Percentiles rank a stretch among this genome's conserved stretches.
Conservation (phyloP, 1,140 invertebrate genomes). For the Oscheius sp. region DNA sequence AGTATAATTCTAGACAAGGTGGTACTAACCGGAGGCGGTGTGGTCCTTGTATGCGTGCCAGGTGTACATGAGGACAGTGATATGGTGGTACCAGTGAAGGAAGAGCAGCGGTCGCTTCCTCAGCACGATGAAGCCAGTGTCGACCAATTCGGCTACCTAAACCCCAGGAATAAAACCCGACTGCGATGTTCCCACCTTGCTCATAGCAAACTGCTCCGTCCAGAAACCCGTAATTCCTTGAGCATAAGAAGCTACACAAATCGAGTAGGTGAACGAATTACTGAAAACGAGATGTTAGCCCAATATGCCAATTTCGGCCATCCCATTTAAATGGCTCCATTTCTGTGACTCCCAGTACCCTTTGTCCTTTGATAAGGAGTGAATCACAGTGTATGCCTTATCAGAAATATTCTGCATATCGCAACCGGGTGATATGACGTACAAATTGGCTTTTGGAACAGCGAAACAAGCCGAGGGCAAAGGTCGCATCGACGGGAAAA, state of each 20-base stretch:
- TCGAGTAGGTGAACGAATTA: constrained; percentile 58
- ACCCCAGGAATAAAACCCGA: constrained; percentile 89
- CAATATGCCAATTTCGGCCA: too few species aligned
- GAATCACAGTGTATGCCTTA: constrained; percentile 43
- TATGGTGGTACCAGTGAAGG: constrained; percentile 67
- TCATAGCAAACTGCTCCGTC: constrained; percentile 68
- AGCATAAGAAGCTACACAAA: constrained; percentile 70
- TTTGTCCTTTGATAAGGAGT: too few species aligned
- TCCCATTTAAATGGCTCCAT: too few species aligned
- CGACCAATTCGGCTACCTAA: constrained; percentile 66
- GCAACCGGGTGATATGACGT: neutral
- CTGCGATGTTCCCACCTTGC: constrained; percentile 73
- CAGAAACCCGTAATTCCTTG: constrained; percentile 85
- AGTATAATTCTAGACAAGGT: too few species aligned
- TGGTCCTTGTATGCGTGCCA: constrained; percentile 97
- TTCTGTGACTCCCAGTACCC: too few species aligned
- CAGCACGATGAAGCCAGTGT: constrained; percentile 58
- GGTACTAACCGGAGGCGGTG: constrained; percentile 84
- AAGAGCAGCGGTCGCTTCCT: constrained; percentile 59
- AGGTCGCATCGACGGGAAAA: too few species aligned
- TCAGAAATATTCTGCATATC: constrained; percentile 1
- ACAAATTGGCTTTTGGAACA: too few species aligned
- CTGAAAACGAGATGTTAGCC: too few species aligned
- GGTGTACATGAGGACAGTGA: constrained; percentile 81
- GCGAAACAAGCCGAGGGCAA: too few species aligned